Evolutionary conservation across 1,140 invertebrate species (phyloP), one percentile per base, ranked within the genome.

Genomic region (Bathynomus jamesi): DNA sequence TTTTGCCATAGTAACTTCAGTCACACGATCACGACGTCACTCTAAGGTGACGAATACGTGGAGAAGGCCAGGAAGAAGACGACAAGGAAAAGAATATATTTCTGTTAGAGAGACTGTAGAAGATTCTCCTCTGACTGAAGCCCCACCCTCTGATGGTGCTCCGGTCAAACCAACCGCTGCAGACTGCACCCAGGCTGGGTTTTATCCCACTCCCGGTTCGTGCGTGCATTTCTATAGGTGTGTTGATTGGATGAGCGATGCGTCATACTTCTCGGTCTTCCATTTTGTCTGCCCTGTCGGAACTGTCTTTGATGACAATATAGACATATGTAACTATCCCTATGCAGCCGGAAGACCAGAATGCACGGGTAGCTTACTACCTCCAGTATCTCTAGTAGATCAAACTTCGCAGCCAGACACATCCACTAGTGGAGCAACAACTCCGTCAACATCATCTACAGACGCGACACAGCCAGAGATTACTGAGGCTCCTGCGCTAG

Each of bases 171-270:
- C 40, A 53, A 53, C 40, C 11, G 5, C 11, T 5, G 5, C 2
- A 53, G 40, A 53, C 21, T 89, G 87, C 76, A 78, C 75, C 10
- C 70, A 83, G 66, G 85, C 85, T 77, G 90, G 90, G 29, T 91
- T 86, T 77, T 89, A 86, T 79, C 85, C 87, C 5, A 81, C 90
- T 81, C 85, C 85, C 28, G 81, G 82, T n/a, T 82, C 87, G 53
- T 92, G 90, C 79, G 85, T 84, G 63, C 88, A 89, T 78, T 90
- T 89, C 78, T 90, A 90, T 77, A 84, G 89, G 67, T 91, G 89
- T 79, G 90, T 91, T n/a, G 83, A 85, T 73, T 83, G 81, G 78
- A 78, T 87, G 75, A 87, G 86, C 0, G 82, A 87, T 70, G 61
- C 61, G 2, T 66, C 61, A 28, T 85, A 86, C 28, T 87, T 86